These are phyloP conservation scores for Mesoclemmys tuberculata DNA, from an alignment of 2,113 vertebrate species.

Conservation along the genomic window DNA sequence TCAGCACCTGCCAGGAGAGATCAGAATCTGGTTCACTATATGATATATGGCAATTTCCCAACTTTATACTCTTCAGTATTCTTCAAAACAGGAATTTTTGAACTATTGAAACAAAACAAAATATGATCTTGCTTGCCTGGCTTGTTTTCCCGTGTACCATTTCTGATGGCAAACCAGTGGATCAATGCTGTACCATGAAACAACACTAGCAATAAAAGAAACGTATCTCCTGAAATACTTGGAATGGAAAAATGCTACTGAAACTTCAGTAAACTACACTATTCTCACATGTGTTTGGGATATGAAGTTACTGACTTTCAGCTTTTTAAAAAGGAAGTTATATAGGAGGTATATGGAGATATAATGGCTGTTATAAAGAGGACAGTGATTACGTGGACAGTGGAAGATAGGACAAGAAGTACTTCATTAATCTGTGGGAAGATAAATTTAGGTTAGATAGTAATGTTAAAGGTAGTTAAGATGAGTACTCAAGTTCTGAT, in stretches of 20 bases:
- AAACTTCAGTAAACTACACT: neutral
- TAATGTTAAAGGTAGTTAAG: neutral
- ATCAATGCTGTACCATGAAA: neutral
- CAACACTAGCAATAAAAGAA: too few species aligned
- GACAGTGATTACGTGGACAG: too few species aligned
- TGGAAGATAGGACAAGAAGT: too few species aligned
- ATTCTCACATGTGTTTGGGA: neutral
- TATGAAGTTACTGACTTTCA: neutral
- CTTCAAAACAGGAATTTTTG: neutral
- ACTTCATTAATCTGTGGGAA: too few species aligned
- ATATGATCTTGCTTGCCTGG: neutral
- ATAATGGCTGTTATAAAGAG: too few species aligned
- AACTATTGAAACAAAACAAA: neutral
- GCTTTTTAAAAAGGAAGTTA: neutral
- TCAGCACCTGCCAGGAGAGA: neutral
- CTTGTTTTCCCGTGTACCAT: neutral
- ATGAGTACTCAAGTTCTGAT: rapidly evolving
- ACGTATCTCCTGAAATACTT: rapidly evolving
- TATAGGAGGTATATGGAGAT: too few species aligned
- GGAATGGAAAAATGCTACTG: neutral
- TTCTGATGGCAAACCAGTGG: neutral
- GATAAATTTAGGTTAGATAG: too few species aligned
- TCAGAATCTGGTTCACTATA: neutral
- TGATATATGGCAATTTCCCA: neutral
- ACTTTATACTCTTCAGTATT: neutral